Evolutionary conservation across 2,113 vertebrate genomes (phyloP).

Genomic region (Carettochelys insculpta): DNA sequence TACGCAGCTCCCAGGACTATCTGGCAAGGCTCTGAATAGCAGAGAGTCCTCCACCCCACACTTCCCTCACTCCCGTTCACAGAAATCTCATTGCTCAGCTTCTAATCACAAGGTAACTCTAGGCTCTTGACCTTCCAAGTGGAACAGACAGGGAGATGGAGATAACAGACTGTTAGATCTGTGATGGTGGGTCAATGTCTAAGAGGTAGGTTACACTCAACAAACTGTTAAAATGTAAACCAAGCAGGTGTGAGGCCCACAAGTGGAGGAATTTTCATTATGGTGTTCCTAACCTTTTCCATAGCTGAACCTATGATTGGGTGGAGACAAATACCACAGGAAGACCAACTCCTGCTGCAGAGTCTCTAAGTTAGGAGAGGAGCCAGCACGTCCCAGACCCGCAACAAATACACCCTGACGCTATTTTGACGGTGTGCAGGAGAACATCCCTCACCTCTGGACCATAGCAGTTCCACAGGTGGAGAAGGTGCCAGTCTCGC

Average conservation of each 20-base stretch:
- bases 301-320: neutral
- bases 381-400: neutral
- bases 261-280: neutral
- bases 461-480: neutral
- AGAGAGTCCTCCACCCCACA: neutral
- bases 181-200: neutral
- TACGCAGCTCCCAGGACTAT: neutral
- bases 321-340: neutral
- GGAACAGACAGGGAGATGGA: neutral
- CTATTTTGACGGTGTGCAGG: neutral
- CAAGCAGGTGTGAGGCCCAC: neutral
- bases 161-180: neutral
- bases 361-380: neutral
- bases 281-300: neutral
- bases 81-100: neutral
- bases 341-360: neutral
- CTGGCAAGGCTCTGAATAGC: neutral
- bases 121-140: neutral
- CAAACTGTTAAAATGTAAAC: neutral
- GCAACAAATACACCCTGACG: neutral
- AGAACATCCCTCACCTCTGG: neutral
- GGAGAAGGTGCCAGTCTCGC: neutral
- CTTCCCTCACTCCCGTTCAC: neutral
- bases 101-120: neutral
- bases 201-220: neutral